Base-by-base conservation (phyloP, 2,113 vertebrate genomes). In the Saccopteryx bilineata region DNA sequence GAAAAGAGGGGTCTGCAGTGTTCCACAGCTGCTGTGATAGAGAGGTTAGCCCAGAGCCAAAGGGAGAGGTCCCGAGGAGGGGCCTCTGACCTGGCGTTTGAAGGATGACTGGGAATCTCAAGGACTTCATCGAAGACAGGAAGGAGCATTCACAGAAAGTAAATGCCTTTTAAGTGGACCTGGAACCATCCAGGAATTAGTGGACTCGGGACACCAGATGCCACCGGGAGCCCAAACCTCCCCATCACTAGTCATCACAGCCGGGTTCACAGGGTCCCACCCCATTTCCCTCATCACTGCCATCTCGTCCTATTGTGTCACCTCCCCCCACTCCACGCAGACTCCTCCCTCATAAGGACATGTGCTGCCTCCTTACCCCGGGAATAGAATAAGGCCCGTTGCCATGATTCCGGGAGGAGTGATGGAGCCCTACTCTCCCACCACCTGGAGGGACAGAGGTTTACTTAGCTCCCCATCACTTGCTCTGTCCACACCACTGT, bases 331-430 rank as follows among this genome's bases (percentile, higher is more conserved):
- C 21, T 11, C 24, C 7, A 63, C 0, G 23, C 21, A 68, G 48
- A 39, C 46, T 61, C 48, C 17, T 89, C 19, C 5, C 18, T 72
- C 52, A 5, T 24, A 87, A 69, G 10, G 21, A 39, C 26, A 58
- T 61, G 1, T 5, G 11, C 33, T 88, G 14, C 48, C 15, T 0
- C 5, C 5, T 91, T 33, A 11, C 1, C 0, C 19, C n/a, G 31
- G 33, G 14, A 81, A 65, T 46, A 72, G 56, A 88, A 54, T n/a
- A 61, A 72, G 63, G 54, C 58, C 5, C 1, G 2, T 56, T 2
- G 0, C 63, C 21, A 39, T 8, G 18, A 31, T 56, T 87, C 33
- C 68, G 71, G 58, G 33, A 21, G 46, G 48, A 72, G 31, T 58
- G 19, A 66, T 9, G 11, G 58, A 31, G 13, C 18, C n/a, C 48